phyloP scores from a whole-genome alignment of 2,113 vertebrate genomes.

The Hypanus sabinus region DNA sequence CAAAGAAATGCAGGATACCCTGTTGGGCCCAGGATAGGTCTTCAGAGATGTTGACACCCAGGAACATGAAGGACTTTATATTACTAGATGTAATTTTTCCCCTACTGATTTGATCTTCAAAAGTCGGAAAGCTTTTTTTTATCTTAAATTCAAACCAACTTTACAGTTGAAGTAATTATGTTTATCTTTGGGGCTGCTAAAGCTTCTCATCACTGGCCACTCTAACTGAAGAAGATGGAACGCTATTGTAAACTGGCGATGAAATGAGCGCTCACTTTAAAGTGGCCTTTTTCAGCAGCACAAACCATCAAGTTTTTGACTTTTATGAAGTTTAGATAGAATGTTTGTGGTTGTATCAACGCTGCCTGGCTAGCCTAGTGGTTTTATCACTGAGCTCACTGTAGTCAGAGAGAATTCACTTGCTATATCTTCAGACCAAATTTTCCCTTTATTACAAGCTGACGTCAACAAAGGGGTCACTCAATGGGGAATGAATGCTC shows the following conservation, averaged over 20 bases:
- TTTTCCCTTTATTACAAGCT: too few species aligned
- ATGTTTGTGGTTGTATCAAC: not conserved
- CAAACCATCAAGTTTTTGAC: not conserved
- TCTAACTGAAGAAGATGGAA: not conserved
- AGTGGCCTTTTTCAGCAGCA: not conserved
- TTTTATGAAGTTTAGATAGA: not conserved
- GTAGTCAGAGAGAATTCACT: too few species aligned
- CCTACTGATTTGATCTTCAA: too few species aligned
- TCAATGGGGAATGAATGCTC: too few species aligned
- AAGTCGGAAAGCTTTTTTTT: too few species aligned
- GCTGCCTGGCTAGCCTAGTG: not conserved
- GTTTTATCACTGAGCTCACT: not conserved
- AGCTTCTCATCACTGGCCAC: not conserved
- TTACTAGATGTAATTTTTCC: too few species aligned
- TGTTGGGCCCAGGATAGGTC: too few species aligned
- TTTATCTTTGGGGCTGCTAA: not conserved
- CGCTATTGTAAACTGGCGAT: not conserved
- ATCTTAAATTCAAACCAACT: not conserved
- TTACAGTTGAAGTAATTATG: not conserved
- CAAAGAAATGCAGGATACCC: too few species aligned
- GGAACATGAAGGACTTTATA: too few species aligned
- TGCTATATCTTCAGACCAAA: too few species aligned
- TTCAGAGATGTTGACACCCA: too few species aligned
- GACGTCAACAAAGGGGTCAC: too few species aligned
- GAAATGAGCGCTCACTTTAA: not conserved